Conservation (phyloP, 2,888 invertebrate species). For the Nemotelus nigrinus region DNA sequence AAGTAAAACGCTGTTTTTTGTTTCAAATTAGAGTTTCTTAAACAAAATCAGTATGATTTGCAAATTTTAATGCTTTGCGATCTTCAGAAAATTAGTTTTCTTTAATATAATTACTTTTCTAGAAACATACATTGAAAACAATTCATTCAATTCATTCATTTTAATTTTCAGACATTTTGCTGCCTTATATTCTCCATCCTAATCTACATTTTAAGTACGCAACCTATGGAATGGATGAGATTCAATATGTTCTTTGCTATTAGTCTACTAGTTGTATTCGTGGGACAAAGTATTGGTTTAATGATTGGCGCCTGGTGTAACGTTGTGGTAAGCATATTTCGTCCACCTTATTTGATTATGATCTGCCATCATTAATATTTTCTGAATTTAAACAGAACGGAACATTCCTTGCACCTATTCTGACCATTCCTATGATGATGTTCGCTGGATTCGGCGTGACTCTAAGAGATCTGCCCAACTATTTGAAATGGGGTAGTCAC, state of each 20-base stretch:
- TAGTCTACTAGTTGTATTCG: slow-evolving; percentile 83
- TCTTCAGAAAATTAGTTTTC: not conserved
- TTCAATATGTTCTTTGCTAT: slow-evolving; percentile 88
- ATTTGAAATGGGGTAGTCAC: slow-evolving; percentile 91
- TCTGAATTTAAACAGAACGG: slow-evolving; percentile 75
- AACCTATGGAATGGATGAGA: slow-evolving; percentile 81
- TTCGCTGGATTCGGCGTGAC: slow-evolving; percentile 96
- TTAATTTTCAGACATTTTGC: slow-evolving; percentile 69
- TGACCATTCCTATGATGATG: slow-evolving; percentile 95
- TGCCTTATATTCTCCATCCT: slow-evolving; percentile 77
- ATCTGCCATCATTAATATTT: not conserved
- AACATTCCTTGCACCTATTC: slow-evolving; percentile 91
- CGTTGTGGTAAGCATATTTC: slow-evolving; percentile 75
- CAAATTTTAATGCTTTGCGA: not conserved
- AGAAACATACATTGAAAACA: slow-evolving; percentile 10
- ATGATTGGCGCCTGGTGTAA: slow-evolving; percentile 90
- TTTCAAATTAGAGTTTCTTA: too few relatives aligned
- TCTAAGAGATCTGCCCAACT: slow-evolving; percentile 83
- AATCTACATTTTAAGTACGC: slow-evolving; percentile 89
- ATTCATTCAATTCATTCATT: slow-evolving; percentile 43
- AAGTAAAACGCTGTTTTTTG: too few relatives aligned
- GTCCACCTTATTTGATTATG: not conserved
- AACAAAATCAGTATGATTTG: too few relatives aligned
- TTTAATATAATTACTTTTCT: not conserved
- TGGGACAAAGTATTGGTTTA: slow-evolving; percentile 92